phyloP scores from a whole-genome alignment of 2,113 vertebrate genomes.

The Brachyhypopomus occidentalis region DNA sequence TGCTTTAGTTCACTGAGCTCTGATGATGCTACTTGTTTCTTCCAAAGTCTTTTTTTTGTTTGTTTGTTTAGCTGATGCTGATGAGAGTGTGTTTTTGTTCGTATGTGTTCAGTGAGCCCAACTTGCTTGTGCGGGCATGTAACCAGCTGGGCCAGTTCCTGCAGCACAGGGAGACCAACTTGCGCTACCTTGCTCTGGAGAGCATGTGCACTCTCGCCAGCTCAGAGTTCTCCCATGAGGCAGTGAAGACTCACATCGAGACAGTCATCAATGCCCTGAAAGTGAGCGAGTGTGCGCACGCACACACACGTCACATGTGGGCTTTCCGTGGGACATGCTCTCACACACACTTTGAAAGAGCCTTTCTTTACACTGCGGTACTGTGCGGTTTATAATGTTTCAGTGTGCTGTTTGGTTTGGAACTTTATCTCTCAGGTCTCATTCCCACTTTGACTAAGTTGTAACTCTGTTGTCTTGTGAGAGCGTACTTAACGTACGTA shows the following conservation, averaged over 20 bases:
- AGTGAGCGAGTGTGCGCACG: slow-evolving; percentile 57
- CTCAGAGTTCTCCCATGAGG: slow-evolving; percentile 79
- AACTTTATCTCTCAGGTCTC: background rate
- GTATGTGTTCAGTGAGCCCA: slow-evolving; percentile 71
- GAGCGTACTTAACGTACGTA: too few species aligned
- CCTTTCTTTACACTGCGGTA: background rate
- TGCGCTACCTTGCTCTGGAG: slow-evolving; percentile 83
- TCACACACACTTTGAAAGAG: background rate
- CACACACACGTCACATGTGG: background rate
- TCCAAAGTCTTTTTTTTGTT: too few species aligned
- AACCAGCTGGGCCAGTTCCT: slow-evolving; percentile 84
- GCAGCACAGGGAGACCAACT: slow-evolving; percentile 84
- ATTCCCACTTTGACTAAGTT: background rate
- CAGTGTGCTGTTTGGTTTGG: background rate
- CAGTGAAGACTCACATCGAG: slow-evolving; percentile 83
- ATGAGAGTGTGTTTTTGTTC: background rate
- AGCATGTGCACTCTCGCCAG: slow-evolving; percentile 84
- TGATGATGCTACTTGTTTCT: background rate
- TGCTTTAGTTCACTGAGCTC: background rate
- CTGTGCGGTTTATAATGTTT: background rate
- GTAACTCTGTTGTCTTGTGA: background rate
- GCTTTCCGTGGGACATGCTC: background rate
- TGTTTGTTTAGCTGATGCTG: background rate
- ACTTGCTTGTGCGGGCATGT: slow-evolving; percentile 80
- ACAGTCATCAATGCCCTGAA: slow-evolving; percentile 84